These are phyloP conservation scores for Scolopax rusticola DNA, from an alignment of 2,797 vertebrate genomes.

Conservation along the genomic window DNA sequence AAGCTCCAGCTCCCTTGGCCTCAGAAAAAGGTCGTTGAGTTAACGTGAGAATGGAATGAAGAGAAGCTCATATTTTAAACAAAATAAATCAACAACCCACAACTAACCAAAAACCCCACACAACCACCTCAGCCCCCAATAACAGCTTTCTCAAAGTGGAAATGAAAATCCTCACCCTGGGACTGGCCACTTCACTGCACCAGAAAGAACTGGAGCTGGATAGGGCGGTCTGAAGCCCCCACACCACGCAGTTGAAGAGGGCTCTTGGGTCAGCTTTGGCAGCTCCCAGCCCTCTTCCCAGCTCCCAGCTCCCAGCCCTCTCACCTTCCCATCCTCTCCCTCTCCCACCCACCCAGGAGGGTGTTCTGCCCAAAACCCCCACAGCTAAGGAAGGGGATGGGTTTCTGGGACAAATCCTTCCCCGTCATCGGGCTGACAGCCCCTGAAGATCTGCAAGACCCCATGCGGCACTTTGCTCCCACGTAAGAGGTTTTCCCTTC, in stretches of 20 bases:
- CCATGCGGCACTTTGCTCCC: background rate
- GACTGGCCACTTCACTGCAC: accelerated
- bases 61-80: background rate
- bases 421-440: background rate
- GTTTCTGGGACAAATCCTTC: background rate
- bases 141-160: background rate
- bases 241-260: accelerated
- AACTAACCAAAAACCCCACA: background rate
- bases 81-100: too few species aligned
- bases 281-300: background rate
- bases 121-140: background rate
- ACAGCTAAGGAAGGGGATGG: background rate
- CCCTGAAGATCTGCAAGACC: background rate
- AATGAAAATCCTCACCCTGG: background rate
- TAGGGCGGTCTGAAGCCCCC: background rate
- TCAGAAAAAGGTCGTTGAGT: background rate
- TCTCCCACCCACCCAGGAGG: background rate
- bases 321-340: too few species aligned
- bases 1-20: background rate
- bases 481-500: accelerated
- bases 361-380: background rate
- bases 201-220: accelerated
- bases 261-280: background rate
- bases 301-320: too few species aligned
- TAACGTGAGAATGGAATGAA: background rate